Base-by-base conservation (phyloP, 1,140 invertebrate genomes). In the Heliconius hewitsoni region DNA sequence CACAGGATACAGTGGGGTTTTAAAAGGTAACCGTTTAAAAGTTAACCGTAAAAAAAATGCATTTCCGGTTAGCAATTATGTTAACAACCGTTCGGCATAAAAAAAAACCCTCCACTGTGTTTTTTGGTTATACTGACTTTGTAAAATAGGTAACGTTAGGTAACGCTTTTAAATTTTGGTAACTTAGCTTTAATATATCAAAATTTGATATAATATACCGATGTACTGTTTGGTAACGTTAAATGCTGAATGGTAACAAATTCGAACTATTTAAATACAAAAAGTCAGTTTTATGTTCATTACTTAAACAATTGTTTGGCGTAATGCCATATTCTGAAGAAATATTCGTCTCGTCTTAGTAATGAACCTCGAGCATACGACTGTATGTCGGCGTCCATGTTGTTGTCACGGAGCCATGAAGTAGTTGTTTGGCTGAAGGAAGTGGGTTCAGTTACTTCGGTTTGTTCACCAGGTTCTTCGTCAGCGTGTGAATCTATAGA, bases 241-340 rank as follows among this genome's bases (percentile, higher is more conserved):
- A 66, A 30, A 30, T 66, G n/a, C 23, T 30, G 27, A 23, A 66
- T 66, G 60, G 60, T 66, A 66, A 66, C 60, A 66, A 27, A 66
- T 66, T 30, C 23, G 11, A 66, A 66, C 13, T n/a, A 27, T 66
- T 66, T 66, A 27, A 66, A 66, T 66, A 27, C 9, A 27, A 66
- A 66, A 66, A 66, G 60, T 66, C 60, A 66, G 60, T 66, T 57
- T 27, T 16, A 66, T 27, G 60, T 66, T 3, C 39, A 60, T 66
- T 52, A 77, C 23, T 77, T 71, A 93, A 98, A 98, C 57, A 98
- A 95, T 91, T 97, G 96, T 84, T 97, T 97, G 74, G 97, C 97
- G 86, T 98, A 97, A 92, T 97, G 97, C 97, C 97, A 98, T 93
- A 99, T 97, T 81, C 97, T 96, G 96, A 99, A 99, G 96, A 98